phyloP scores from a whole-genome alignment of 2,888 invertebrate genomes.

The Sthenelais limicola region DNA sequence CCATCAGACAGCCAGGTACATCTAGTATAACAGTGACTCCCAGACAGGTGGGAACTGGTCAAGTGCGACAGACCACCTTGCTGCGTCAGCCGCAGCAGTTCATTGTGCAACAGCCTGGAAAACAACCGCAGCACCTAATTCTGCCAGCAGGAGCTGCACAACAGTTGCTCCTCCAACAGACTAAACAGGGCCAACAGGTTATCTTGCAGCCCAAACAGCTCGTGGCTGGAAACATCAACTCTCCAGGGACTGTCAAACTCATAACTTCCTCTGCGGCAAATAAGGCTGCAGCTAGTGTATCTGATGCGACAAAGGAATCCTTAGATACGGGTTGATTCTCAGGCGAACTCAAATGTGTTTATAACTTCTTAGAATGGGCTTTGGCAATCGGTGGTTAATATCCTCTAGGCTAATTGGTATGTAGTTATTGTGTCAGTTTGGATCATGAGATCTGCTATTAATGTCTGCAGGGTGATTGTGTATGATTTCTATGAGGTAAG shows the following conservation, averaged over 20 bases:
- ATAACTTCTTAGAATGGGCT: too few species aligned
- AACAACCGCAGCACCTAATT: conserved; percentile 25
- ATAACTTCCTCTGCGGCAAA: background rate
- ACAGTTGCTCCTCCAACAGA: conserved; percentile 25
- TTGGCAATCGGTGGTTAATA: too few species aligned
- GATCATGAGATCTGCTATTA: too few species aligned
- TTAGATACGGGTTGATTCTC: conserved; percentile 16
- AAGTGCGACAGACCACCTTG: conserved; percentile 6
- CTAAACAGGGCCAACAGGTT: conserved; percentile 19
- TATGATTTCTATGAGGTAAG: too few species aligned
- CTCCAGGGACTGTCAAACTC: background rate
- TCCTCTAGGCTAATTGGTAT: too few species aligned
- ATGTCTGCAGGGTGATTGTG: too few species aligned
- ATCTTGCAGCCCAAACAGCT: conserved; percentile 18
- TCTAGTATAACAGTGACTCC: background rate
- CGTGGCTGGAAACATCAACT: background rate
- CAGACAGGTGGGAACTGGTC: background rate
- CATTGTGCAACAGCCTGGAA: conserved; percentile 26
- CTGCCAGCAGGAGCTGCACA: conserved; percentile 5
- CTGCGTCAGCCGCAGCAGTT: conserved; percentile 30
- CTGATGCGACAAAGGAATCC: conserved; percentile 13
- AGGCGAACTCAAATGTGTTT: background rate
- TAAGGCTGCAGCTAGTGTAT: background rate
- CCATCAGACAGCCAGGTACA: conserved; percentile 3
- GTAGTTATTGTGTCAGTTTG: too few species aligned